phyloP scores from a whole-genome alignment of 2,888 invertebrate genomes.

The Scaptomyza cyrtandrae region DNA sequence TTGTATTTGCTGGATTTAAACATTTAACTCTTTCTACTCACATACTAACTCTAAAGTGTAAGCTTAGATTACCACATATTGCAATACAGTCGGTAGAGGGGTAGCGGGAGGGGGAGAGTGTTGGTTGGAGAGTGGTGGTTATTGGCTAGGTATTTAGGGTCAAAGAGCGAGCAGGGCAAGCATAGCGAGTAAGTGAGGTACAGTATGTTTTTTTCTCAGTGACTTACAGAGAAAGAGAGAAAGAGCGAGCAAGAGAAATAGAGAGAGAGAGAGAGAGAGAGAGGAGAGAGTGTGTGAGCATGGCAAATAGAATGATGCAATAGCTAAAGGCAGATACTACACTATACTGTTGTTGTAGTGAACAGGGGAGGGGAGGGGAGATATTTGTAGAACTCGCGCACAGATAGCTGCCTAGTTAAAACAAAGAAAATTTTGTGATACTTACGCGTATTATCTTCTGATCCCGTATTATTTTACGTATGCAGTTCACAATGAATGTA shows the following conservation, averaged over 20 bases:
- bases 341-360: constrained; percentile 1
- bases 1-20: constrained; percentile 23
- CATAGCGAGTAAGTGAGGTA: constrained; percentile 35
- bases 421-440: constrained; percentile 51
- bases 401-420: constrained; percentile 27
- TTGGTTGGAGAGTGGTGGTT: not conserved
- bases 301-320: constrained; percentile 24
- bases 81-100: not conserved
- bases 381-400: constrained; percentile 16
- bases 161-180: constrained; percentile 28
- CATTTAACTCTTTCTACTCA: constrained; percentile 16
- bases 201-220: constrained; percentile 7
- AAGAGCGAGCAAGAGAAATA: no score
- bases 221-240: constrained; percentile 7
- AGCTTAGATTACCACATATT: constrained; percentile 13
- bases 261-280: not conserved
- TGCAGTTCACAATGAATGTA: constrained; percentile 94
- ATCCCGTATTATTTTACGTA: constrained; percentile 93
- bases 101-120: not conserved
- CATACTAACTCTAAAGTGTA: constrained; percentile 7
- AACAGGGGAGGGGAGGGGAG: not conserved
- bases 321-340: constrained; percentile 4
- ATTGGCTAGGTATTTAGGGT: not conserved
- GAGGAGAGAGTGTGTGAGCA: not conserved
- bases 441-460: constrained; percentile 94